Evolutionary conservation across 2,888 invertebrate genomes (phyloP), one percentile per base, ranked within the genome.

Genomic region (Ectemnius cavifrons): DNA sequence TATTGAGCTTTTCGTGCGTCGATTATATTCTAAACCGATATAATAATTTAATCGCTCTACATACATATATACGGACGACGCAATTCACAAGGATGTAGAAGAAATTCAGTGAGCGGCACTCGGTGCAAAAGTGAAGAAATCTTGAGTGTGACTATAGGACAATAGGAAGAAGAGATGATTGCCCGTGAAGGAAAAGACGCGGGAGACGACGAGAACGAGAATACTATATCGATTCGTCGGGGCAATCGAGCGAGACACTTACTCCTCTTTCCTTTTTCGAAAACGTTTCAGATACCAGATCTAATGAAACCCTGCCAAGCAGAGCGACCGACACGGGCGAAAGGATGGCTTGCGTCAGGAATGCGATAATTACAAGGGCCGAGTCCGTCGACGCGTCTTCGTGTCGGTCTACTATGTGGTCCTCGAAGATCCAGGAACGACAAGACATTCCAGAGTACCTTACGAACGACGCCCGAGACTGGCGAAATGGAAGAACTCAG

Each of bases 311-410:
- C 64, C 60, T 73, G 73, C 60, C 59, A 63, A 56, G 63, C 13
- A 37, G 37, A 8, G 65, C 23, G 27, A 27, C 56, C 61, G 68
- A 65, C 71, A 70, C 75, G 68, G 69, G 68, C 68, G 20, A 47
- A 67, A 59, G 56, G 62, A 72, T 49, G 65, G 57, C 49, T 63
- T 62, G 18, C 28, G 59, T 49, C 47, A 82, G 71, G 85, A 84
- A 85, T 84, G 79, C 83, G 79, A 81, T 86, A 84, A 85, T 84
- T 86, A 77, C 83, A 67, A 86, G 62, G 62, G 75, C 61, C 65
- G 58, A 56, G 78, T 56, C 57, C 63, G 59, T 57, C 65, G 72
- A 79, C 64, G 67, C 57, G 68, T 58, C 68, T 59, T 57, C 64
- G 28, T 76, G 66, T 56, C 64, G 71, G 63, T 73, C 70, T 57